Percentiles rank a stretch among this genome's conserved stretches.
Conservation (phyloP, 1,140 invertebrate species). For the Cherax destructor region DNA sequence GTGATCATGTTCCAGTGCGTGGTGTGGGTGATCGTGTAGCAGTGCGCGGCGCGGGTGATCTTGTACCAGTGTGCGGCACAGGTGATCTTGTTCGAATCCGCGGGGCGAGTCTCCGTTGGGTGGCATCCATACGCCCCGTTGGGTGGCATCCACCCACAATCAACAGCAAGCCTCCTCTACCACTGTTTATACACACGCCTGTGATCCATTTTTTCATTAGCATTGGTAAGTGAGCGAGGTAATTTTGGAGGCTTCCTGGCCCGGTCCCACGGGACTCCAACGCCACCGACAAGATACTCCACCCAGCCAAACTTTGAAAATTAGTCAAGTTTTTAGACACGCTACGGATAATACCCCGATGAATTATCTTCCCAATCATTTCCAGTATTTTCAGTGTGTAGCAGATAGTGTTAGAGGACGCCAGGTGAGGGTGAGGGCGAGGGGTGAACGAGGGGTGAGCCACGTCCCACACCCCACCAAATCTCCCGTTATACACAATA, state of each 20-base stretch:
- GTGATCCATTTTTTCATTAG: conserved; percentile 58
- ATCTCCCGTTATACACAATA: conserved; percentile 36
- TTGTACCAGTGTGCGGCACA: too few relatives aligned
- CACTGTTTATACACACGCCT: conserved; percentile 22
- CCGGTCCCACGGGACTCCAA: background rate
- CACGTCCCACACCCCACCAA: background rate
- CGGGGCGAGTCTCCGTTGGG: too few relatives aligned
- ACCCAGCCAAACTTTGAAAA: conserved; percentile 58
- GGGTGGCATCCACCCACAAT: too few relatives aligned
- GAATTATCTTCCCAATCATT: conserved; percentile 54
- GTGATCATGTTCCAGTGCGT: too few relatives aligned
- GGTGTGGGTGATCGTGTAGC: too few relatives aligned
- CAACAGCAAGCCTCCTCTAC: too few relatives aligned
- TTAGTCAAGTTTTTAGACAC: conserved; percentile 64
- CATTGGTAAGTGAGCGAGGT: conserved; percentile 55
- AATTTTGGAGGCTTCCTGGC: background rate
- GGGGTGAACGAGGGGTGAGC: conserved; percentile 12
- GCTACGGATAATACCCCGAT: conserved; percentile 60
- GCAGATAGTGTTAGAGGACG: background rate
- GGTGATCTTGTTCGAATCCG: too few relatives aligned
- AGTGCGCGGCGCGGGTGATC: too few relatives aligned
- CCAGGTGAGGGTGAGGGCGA: background rate
- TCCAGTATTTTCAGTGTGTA: conserved; percentile 48
- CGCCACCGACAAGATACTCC: conserved; percentile 38
- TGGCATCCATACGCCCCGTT: too few relatives aligned